phyloP scores from a whole-genome alignment of 2,888 invertebrate genomes.

The Caenorhabditis sulstoni region DNA sequence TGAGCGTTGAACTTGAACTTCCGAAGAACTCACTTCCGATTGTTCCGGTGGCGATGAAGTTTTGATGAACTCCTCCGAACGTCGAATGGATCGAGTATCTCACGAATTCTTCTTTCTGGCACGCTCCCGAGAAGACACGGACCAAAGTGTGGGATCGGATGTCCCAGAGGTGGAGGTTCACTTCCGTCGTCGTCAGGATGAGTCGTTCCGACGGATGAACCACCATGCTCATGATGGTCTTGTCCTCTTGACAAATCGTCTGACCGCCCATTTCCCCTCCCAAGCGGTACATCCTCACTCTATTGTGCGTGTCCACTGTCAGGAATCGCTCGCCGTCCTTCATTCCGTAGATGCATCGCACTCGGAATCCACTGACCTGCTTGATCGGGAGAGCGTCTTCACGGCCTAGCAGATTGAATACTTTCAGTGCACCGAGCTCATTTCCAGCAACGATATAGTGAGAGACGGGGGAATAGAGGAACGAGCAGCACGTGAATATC shows the following conservation, averaged over 20 bases:
- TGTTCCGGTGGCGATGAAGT: constrained; percentile 58
- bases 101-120: constrained; percentile 29
- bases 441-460: constrained; percentile 51
- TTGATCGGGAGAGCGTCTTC: neutral
- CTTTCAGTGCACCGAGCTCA: constrained; percentile 49
- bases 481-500: constrained; percentile 30
- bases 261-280: constrained; percentile 27
- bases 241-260: constrained; percentile 51
- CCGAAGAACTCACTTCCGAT: constrained; percentile 32
- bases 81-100: constrained; percentile 37
- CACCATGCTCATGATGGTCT: constrained; percentile 37
- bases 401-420: constrained; percentile 23
- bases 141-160: constrained; percentile 46
- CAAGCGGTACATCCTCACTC: constrained; percentile 45
- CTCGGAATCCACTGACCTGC: constrained; percentile 54
- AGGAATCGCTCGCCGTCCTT: constrained; percentile 42
- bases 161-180: constrained; percentile 60
- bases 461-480: constrained; percentile 13
- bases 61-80: constrained; percentile 60
- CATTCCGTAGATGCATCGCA: constrained; percentile 46
- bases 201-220: constrained; percentile 60
- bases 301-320: constrained; percentile 54
- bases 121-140: constrained; percentile 54
- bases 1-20: neutral
- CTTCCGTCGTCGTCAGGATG: constrained; percentile 46